Evolutionary conservation across 1,140 invertebrate species (phyloP).

Genomic region (Pollicipes pollicipes): DNA sequence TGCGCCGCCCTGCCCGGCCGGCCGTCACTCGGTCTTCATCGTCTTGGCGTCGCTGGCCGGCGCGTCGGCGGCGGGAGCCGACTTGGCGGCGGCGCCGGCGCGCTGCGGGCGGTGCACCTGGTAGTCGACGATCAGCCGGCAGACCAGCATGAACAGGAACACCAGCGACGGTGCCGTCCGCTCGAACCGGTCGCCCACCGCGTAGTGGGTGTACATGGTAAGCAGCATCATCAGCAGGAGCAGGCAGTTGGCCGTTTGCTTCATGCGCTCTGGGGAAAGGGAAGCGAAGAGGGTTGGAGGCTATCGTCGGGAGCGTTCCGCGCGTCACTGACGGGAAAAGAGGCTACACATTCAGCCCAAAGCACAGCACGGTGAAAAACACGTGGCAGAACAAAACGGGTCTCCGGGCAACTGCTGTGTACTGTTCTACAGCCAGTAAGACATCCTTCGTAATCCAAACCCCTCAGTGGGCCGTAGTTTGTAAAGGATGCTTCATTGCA

Average conservation of each 20-base stretch:
- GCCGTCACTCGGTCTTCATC: background rate
- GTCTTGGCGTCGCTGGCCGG: background rate
- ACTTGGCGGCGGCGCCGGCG: background rate
- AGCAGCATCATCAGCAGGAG: constrained; percentile 14
- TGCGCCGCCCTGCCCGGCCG: background rate
- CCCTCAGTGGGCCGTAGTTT: too few species aligned
- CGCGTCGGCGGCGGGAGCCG: too few species aligned
- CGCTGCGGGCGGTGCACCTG: constrained; percentile 28
- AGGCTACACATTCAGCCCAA: too few species aligned
- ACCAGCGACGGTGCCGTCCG: constrained; percentile 14
- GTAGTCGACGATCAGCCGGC: constrained; percentile 62
- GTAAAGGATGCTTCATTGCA: too few species aligned
- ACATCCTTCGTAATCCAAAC: too few species aligned
- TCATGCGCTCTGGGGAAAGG: constrained; percentile 12
- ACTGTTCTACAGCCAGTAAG: too few species aligned
- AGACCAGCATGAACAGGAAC: constrained; percentile 87
- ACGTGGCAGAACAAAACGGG: too few species aligned
- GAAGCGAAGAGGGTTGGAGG: too few species aligned
- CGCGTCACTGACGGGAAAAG: too few species aligned
- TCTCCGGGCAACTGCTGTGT: too few species aligned
- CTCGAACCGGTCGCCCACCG: constrained; percentile 16
- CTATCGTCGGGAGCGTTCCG: too few species aligned
- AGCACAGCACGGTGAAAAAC: too few species aligned
- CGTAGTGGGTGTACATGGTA: constrained; percentile 15
- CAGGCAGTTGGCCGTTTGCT: constrained; percentile 13